These are phyloP conservation scores for Varanus komodoensis DNA, from an alignment of 2,113 vertebrate genomes.

Conservation along the genomic window DNA sequence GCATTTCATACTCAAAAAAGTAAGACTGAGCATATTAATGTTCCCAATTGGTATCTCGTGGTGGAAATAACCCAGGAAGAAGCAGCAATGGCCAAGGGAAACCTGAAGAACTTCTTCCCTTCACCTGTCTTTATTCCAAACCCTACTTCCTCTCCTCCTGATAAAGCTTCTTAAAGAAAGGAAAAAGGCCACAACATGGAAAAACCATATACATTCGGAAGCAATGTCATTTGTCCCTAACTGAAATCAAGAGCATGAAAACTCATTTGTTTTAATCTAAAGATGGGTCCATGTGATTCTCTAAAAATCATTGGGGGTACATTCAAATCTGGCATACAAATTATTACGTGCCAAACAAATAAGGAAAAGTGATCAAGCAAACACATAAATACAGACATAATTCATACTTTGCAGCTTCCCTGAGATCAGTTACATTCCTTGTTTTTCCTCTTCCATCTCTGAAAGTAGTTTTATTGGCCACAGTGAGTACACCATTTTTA, in stretches of 20 bases:
- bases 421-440: slow-evolving; percentile 86
- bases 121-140: neutral
- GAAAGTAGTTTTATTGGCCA: slow-evolving; percentile 87
- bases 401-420: slow-evolving; percentile 89
- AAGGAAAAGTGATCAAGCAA: neutral
- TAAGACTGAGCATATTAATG: neutral
- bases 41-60: neutral
- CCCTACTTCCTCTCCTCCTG: neutral
- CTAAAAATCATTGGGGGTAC: neutral
- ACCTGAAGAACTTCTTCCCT: neutral
- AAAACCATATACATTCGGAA: neutral
- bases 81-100: too few relatives aligned
- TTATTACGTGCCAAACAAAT: neutral
- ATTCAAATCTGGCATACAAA: neutral
- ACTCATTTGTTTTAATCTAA: neutral
- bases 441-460: slow-evolving; percentile 84
- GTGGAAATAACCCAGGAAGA: neutral
- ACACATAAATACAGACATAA: slow-evolving; percentile 29
- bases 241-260: neutral
- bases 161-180: neutral
- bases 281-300: neutral
- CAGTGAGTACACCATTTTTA: slow-evolving; percentile 85
- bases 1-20: neutral
- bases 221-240: neutral
- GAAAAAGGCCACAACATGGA: too few relatives aligned